These are phyloP conservation scores for Caenorhabditis sulstoni DNA, from an alignment of 2,888 invertebrate genomes.

Conservation along the genomic window DNA sequence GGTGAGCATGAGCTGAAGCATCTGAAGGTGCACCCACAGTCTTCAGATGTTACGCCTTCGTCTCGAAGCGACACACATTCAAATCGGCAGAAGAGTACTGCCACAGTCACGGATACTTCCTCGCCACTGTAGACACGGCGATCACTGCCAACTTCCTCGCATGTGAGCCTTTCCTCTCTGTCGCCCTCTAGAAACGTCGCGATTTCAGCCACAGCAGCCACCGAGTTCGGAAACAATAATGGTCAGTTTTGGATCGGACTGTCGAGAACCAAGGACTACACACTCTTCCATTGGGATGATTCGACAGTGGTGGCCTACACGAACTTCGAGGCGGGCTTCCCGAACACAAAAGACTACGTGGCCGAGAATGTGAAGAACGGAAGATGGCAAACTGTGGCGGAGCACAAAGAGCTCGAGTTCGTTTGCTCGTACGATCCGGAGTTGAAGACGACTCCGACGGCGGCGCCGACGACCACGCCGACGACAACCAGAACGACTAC, in stretches of 20 bases:
- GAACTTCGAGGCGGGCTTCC: constrained; percentile 49
- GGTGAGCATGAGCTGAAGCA: not conserved
- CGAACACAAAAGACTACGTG: constrained; percentile 43
- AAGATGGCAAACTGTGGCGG: constrained; percentile 38
- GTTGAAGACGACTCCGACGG: not conserved
- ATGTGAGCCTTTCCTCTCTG: constrained; percentile 24
- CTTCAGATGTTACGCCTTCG: constrained; percentile 47
- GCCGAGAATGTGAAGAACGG: constrained; percentile 48
- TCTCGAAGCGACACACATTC: constrained; percentile 37
- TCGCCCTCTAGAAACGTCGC: no score
- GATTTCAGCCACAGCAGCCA: constrained; percentile 26
- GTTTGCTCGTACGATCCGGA: constrained; percentile 45
- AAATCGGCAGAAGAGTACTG: constrained; percentile 44
- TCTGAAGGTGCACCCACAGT: not conserved
- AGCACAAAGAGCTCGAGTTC: constrained; percentile 38
- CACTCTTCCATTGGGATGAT: constrained; percentile 41
- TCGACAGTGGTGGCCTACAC: constrained; percentile 31
- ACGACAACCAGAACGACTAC: constrained; percentile 12
- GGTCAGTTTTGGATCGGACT: constrained; percentile 52
- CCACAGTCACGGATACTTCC: constrained; percentile 38
- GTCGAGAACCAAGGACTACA: constrained; percentile 34
- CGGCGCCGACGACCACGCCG: constrained; percentile 6
- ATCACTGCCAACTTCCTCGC: constrained; percentile 48
- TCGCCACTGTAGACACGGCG: constrained; percentile 38
- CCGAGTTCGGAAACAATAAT: constrained; percentile 39